Conservation (phyloP, 2,888 invertebrate species). For the Pediacus dermestoides region DNA sequence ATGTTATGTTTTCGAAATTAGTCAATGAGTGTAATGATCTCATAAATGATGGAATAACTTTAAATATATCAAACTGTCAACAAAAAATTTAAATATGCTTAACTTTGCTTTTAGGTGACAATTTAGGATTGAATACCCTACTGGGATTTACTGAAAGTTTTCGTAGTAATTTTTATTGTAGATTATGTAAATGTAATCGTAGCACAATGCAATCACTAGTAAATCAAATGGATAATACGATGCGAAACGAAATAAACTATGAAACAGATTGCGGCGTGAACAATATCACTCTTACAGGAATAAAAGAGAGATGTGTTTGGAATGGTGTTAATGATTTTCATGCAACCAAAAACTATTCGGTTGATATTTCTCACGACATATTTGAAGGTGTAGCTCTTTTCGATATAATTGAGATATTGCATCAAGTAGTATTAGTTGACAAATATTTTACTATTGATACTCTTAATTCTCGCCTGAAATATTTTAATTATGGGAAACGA, state of each 20-base stretch:
- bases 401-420: conserved; percentile 14
- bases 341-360: conserved; percentile 21
- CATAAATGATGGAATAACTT: conserved; percentile 17
- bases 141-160: conserved; percentile 25
- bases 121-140: conserved; percentile 24
- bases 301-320: conserved; percentile 16
- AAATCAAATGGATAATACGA: neutral
- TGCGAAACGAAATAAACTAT: conserved; percentile 12
- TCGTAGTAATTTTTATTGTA: conserved; percentile 18
- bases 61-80: conserved; percentile 13
- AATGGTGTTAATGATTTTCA: conserved; percentile 22
- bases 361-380: conserved; percentile 26
- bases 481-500: conserved; percentile 14
- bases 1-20: conserved; percentile 6
- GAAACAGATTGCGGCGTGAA: conserved; percentile 11
- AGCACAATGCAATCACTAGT: conserved; percentile 4
- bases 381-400: conserved; percentile 23
- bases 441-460: conserved; percentile 17
- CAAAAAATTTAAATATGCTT: conserved; percentile 14
- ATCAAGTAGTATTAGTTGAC: conserved; percentile 17
- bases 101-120: conserved; percentile 20
- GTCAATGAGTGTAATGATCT: conserved; percentile 20
- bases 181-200: conserved; percentile 16
- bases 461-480: conserved; percentile 12
- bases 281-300: conserved; percentile 16